A percentile compares a stretch with the other conserved stretches of the same genome.
Conservation (phyloP, 2,888 invertebrate species). For the Drosophila rellima region DNA sequence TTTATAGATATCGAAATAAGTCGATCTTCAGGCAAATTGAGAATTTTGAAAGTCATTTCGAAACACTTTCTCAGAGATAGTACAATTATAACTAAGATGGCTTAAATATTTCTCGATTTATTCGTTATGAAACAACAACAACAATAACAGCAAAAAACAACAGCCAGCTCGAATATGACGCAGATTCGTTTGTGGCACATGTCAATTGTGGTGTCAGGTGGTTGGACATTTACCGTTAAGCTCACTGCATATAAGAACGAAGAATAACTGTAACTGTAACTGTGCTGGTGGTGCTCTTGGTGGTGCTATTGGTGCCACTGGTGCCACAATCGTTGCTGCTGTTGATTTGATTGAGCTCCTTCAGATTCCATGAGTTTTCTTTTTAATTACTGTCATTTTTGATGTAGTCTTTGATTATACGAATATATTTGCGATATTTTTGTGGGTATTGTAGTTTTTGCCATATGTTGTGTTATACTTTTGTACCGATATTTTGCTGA, state of each 20-base stretch:
- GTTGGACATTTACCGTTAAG: conserved; percentile 61
- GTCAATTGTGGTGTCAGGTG: conserved; percentile 32
- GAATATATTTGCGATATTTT: conserved; percentile 26
- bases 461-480: conserved; percentile 39
- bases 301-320: conserved; percentile 30
- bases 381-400: conserved; percentile 2
- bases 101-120: conserved; percentile 33
- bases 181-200: conserved; percentile 56
- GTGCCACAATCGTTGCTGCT: conserved; percentile 25
- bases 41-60: conserved; percentile 39
- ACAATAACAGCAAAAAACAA: conserved; percentile 29
- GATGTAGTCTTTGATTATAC: conserved; percentile 29
- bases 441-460: conserved; percentile 30
- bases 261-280: neutral
- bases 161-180: conserved; percentile 66
- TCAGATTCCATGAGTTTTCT: conserved; percentile 37
- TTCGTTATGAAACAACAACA: conserved; percentile 41
- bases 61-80: conserved; percentile 51
- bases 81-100: conserved; percentile 36
- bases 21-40: neutral
- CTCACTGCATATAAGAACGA: conserved; percentile 23
- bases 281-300: conserved; percentile 10
- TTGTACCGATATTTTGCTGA: conserved; percentile 36
- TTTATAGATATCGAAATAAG: neutral
- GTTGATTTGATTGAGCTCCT: conserved; percentile 44